Base-by-base conservation (phyloP, 2,888 invertebrate genomes). In the Anticlea derivata region DNA sequence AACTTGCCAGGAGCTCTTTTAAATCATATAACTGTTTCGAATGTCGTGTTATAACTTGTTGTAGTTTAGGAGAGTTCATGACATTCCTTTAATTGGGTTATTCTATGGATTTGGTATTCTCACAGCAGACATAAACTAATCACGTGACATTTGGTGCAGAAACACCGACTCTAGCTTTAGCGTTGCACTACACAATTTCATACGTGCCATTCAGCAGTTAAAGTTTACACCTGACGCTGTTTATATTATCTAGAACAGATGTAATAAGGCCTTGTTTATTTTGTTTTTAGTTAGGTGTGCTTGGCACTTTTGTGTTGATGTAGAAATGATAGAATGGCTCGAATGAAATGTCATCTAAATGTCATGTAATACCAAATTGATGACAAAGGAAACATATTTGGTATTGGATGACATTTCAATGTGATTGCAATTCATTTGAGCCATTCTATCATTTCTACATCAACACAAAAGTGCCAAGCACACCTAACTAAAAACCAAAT, bases 1-100 rank as follows among this genome's bases (percentile, higher is more conserved):
- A 63, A 57, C 58, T 59, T 65, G 57, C 58, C 55, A 55, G 60
- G 52, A 56, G 59, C 60, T 55, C 59, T 65, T 60, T 63, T 63
- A 65, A 65, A 71, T 70, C 64, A 69, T 63, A 63, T 48, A 55
- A 59, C 64, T 63, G 47, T 50, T 51, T 60, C 63, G 60, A 60
- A 55, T 65, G 58, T 58, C 63, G 58, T 63, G 65, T 66, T 66
- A 64, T 59, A 66, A 60, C 63, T 65, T 65, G 63, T 61, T 66
- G 60, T 56, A 41, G 37, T 53, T 53, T 58, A 62, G 61, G 13
- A 27, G 63, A 64, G 48, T 39, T 41, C 40, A 40, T 26, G 33
- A 56, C 44, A 44, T 10, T 11, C 57, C 49, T 12, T 22, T 33
- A 17, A 43, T 49, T 24, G 8, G 31, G n/a, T 39, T 24, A 24